These are phyloP conservation scores for Hyles vespertilio DNA, from an alignment of 1,140 invertebrate species.

Conservation along the genomic window DNA sequence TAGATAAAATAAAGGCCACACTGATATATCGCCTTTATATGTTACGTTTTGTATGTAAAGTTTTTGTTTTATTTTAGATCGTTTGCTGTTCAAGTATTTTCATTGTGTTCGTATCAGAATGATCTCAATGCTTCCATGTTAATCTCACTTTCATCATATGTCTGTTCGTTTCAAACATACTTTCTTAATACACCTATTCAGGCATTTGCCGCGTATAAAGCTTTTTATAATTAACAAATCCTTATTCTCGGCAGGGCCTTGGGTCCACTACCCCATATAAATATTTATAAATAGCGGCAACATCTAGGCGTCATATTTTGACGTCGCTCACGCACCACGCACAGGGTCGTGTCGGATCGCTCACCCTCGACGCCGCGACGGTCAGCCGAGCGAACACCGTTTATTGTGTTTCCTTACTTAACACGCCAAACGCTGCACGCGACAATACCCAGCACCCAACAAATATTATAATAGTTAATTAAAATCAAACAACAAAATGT, in stretches of 20 bases:
- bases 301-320: constrained; percentile 19
- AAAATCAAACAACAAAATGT: background rate
- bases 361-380: constrained; percentile 4
- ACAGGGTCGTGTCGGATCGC: constrained; percentile 2
- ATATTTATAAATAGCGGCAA: constrained; percentile 1
- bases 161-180: no score
- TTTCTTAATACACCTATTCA: no score
- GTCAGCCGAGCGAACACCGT: constrained; percentile 14
- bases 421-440: constrained; percentile 29
- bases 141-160: no score
- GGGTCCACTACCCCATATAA: no score
- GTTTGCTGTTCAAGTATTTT: background rate
- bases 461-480: background rate
- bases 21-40: no score
- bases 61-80: no score
- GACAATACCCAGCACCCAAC: constrained; percentile 6
- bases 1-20: no score
- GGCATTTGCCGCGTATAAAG: no score
- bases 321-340: constrained; percentile 24
- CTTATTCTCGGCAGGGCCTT: no score
- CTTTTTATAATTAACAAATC: no score
- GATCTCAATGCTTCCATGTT: background rate
- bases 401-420: constrained; percentile 25
- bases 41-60: no score
- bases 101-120: background rate